phyloP scores from a whole-genome alignment of 2,888 invertebrate species.

The Xestobium rufovillosum region DNA sequence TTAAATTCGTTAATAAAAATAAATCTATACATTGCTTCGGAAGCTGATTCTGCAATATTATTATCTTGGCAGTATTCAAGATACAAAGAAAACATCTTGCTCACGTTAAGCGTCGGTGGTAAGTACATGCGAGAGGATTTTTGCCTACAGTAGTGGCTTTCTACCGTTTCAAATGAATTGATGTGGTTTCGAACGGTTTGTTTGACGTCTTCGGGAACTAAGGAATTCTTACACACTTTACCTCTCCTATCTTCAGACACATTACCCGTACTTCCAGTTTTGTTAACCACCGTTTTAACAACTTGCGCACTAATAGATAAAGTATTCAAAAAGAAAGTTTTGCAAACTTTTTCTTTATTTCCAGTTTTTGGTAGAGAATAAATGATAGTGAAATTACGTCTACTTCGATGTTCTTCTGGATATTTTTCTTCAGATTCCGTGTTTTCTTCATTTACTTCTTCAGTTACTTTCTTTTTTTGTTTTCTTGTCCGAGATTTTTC shows the following conservation, averaged over 20 bases:
- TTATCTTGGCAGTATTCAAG: conserved; percentile 16
- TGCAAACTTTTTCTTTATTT: not conserved
- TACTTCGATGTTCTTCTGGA: not conserved
- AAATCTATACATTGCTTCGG: conserved; percentile 14
- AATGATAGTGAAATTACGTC: not conserved
- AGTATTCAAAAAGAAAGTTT: conserved; percentile 1
- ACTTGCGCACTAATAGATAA: not conserved
- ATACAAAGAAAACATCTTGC: conserved; percentile 18
- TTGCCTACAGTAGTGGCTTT: conserved; percentile 21
- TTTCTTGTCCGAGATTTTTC: not conserved
- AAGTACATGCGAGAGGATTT: conserved; percentile 12
- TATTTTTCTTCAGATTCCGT: no score
- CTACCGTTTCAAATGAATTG: conserved; percentile 18
- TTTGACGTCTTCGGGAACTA: conserved; percentile 18
- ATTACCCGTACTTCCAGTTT: conserved; percentile 4
- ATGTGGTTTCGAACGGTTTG: conserved; percentile 20
- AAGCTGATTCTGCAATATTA: conserved; percentile 13
- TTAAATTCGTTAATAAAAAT: conserved; percentile 28
- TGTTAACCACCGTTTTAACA: not conserved
- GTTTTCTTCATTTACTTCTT: no score
- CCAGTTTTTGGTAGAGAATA: not conserved
- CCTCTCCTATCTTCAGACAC: conserved; percentile 18
- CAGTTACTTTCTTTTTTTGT: not conserved
- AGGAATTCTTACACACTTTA: conserved; percentile 20
- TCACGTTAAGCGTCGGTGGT: conserved; percentile 16